Base-by-base conservation (phyloP, 1,140 invertebrate species). In the Calycopis cecrops region DNA sequence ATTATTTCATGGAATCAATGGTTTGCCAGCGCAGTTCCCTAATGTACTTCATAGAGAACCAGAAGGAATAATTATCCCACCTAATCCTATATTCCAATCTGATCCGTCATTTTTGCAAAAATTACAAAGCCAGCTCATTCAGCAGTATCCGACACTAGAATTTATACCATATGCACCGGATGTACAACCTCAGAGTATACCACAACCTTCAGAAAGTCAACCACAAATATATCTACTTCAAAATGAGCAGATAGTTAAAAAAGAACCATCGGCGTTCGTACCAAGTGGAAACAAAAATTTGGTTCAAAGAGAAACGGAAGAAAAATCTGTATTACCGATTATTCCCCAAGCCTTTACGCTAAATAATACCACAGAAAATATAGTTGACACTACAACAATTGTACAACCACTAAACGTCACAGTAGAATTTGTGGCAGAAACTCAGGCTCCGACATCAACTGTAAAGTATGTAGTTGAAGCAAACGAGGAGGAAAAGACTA, bases 221-320 rank as follows among this genome's bases (percentile, higher is more conserved):
- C 50, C 67, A 0, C 61, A 69, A 47, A 33, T 76, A 40, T 64
- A 69, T 35, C 57, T 82, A 9, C 56, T 83, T 34, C 59, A 83
- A 64, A 81, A 83, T 52, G 74, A 83, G 51, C 63, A 75, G 83
- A 82, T 79, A 83, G 86, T 62, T 3, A 87, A 90, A 52, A 84
- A 85, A 50, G 61, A 55, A 18, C 77, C 73, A 18, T 63, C 69
- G 18, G 58, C 70, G 6, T 73, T 76, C 33, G 69, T 71, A 12
- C 55, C 63, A 7, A 69, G 48, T 35, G 62, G 71, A 52, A 49
- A 54, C 14, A 79, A 67, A 54, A 80, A 73, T 52, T 55, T 83
- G 16, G 74, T 82, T 12, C 74, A 78, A 64, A 72, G 80, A 55
- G 73, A 79, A 67, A 79, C 80, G 3, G 71, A 76, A 58, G 79